A percentile compares a stretch with the other conserved stretches of the same genome.
These are phyloP conservation scores for Escarpia spicata DNA, from an alignment of 2,888 invertebrate species.

Conservation along the genomic window DNA sequence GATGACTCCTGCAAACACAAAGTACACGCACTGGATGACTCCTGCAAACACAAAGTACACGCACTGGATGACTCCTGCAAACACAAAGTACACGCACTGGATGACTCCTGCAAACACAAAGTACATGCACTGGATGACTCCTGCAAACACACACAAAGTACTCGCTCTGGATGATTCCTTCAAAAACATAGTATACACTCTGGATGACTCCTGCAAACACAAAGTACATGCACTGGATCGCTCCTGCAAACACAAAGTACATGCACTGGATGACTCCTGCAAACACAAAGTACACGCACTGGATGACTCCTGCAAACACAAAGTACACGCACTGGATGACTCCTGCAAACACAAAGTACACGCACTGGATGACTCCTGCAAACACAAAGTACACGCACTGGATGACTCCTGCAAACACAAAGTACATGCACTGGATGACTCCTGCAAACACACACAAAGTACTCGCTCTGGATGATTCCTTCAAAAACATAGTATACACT, in stretches of 20 bases:
- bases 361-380: neutral
- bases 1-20: neutral
- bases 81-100: neutral
- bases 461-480: no score
- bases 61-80: neutral
- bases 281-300: neutral
- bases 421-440: neutral
- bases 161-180: neutral
- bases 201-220: neutral
- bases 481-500: no score
- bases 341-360: neutral
- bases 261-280: neutral
- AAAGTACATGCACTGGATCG: neutral
- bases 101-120: neutral
- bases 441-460: neutral
- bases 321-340: neutral
- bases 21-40: neutral
- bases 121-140: neutral
- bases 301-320: neutral
- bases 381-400: neutral
- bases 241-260: neutral
- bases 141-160: neutral
- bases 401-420: neutral
- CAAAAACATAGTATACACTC: neutral
- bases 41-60: slow-evolving; percentile 5